These are phyloP conservation scores for Gnathonemus echidnorhynchus DNA, from an alignment of 2,113 vertebrate species.

Conservation along the genomic window DNA sequence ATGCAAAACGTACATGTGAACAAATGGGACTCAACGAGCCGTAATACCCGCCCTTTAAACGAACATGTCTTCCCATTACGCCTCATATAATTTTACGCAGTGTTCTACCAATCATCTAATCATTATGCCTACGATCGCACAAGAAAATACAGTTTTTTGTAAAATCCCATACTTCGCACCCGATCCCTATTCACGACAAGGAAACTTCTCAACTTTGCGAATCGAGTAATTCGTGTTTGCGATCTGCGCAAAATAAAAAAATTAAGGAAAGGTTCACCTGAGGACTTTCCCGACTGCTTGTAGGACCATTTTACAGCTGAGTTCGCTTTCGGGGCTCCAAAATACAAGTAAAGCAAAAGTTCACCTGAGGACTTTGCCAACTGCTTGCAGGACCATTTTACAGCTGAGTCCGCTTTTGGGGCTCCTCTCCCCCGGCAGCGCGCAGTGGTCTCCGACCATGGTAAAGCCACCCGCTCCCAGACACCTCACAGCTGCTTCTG, in stretches of 20 bases:
- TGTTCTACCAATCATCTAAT: background rate
- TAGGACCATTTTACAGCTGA: constrained; percentile 92
- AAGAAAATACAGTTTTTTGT: background rate
- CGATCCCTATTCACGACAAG: background rate
- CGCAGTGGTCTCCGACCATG: constrained; percentile 73
- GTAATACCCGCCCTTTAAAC: background rate
- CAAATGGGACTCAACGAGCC: background rate
- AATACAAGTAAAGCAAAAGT: constrained; percentile 63
- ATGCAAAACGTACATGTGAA: background rate
- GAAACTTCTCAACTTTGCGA: background rate
- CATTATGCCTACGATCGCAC: background rate
- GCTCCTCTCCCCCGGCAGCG: constrained; percentile 66
- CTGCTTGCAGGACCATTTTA: constrained; percentile 91
- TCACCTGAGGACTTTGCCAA: constrained; percentile 88
- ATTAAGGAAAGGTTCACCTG: constrained; percentile 66
- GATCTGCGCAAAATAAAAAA: background rate
- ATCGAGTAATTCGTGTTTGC: background rate
- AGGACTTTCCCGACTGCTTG: constrained; percentile 86
- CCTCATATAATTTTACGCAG: background rate
- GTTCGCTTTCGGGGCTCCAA: constrained; percentile 68
- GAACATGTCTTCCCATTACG: background rate
- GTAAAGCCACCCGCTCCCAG: background rate
- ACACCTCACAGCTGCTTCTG: background rate
- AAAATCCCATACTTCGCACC: background rate
- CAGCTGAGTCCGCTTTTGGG: constrained; percentile 79